These are phyloP conservation scores for Muscidifurax raptorellus DNA, from an alignment of 1,140 invertebrate genomes.

Conservation along the genomic window DNA sequence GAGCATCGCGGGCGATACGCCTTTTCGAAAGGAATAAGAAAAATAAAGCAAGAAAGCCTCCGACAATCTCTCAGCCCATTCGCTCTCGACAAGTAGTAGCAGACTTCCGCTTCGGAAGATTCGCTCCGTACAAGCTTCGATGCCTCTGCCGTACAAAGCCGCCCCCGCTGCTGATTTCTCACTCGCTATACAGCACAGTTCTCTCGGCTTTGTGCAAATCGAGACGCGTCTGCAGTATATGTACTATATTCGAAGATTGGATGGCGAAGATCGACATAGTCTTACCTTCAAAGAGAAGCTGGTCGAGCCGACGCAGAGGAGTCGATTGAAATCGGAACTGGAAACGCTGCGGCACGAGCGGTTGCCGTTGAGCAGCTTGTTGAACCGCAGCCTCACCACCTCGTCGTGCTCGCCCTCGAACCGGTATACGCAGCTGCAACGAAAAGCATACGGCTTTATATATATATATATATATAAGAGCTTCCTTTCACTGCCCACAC, in stretches of 20 bases:
- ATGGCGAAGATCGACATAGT: not conserved
- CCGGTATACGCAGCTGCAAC: slow-evolving; percentile 86
- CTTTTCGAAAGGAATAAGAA: too few species aligned
- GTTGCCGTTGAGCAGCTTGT: slow-evolving; percentile 80
- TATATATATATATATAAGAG: too few species aligned
- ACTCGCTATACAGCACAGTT: not conserved
- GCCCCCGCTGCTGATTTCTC: not conserved
- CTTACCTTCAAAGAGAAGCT: slow-evolving; percentile 71
- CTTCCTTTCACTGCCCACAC: too few species aligned
- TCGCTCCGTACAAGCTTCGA: not conserved
- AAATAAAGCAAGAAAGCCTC: not conserved
- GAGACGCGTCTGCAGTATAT: too few species aligned
- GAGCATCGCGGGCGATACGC: too few species aligned
- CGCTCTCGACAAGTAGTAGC: not conserved
- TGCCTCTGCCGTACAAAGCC: not conserved
- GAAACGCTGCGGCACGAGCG: slow-evolving; percentile 80
- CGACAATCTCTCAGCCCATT: not conserved
- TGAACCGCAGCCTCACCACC: slow-evolving; percentile 82
- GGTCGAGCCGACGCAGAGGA: slow-evolving; percentile 79
- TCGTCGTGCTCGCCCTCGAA: slow-evolving; percentile 89
- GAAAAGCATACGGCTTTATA: not conserved
- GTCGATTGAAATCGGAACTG: slow-evolving; percentile 81
- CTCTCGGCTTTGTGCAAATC: too few species aligned
- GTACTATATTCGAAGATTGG: not conserved
- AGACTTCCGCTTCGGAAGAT: too few species aligned